phyloP scores from a whole-genome alignment of 2,797 vertebrate genomes.

The Cottoperca gobio region DNA sequence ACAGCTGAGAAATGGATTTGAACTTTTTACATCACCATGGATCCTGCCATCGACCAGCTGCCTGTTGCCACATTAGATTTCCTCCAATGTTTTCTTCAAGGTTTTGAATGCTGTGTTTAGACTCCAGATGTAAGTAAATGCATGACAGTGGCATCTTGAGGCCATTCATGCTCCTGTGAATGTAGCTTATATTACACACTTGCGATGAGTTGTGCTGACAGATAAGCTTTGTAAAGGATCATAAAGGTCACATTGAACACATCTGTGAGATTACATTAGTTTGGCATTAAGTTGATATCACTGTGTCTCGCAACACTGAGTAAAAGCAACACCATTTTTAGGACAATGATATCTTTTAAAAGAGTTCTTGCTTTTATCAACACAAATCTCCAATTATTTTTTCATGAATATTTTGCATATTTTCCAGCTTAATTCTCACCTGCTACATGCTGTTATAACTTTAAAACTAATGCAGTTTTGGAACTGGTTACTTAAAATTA shows the following conservation, averaged over 20 bases:
- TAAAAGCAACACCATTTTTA: background rate
- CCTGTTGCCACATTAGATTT: constrained; percentile 10
- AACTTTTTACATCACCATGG: background rate
- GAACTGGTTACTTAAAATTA: background rate
- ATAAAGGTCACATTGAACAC: background rate
- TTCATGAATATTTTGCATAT: constrained; percentile 7
- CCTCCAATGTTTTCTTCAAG: background rate
- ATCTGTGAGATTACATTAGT: background rate
- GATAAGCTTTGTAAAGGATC: background rate
- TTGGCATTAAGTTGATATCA: background rate
- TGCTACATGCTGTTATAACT: background rate
- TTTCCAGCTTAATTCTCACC: background rate
- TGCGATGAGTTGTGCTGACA: background rate
- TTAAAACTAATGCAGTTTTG: background rate
- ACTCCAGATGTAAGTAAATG: constrained; percentile 11
- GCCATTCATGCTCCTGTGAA: background rate
- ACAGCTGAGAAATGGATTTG: background rate
- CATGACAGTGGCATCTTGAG: background rate
- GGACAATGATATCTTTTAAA: too few relatives aligned
- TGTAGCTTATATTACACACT: background rate
- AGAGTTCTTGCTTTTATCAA: background rate
- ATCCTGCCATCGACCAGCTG: constrained; percentile 3
- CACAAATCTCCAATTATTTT: constrained; percentile 12
- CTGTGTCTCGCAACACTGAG: background rate
- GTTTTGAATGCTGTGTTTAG: constrained; percentile 29